A percentile compares a stretch with the other conserved stretches of the same genome.
phyloP scores from a whole-genome alignment of 2,113 vertebrate species.

The Myrmecobius fasciatus region DNA sequence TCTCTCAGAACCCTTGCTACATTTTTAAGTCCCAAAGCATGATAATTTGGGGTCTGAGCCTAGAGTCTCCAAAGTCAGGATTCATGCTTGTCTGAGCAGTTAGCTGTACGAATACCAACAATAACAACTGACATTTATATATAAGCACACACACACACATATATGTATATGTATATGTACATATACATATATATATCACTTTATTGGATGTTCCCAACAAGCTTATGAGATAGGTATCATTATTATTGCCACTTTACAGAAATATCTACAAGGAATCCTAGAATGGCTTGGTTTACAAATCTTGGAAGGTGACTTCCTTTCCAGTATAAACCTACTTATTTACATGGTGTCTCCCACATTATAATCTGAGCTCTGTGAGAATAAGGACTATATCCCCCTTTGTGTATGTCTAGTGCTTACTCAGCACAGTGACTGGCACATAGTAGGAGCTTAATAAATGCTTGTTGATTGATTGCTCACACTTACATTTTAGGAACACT shows the following conservation, averaged over 20 bases:
- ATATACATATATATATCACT: background rate
- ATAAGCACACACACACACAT: too few species aligned
- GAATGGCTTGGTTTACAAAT: background rate
- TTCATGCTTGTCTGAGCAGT: background rate
- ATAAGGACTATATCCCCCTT: background rate
- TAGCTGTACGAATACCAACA: background rate
- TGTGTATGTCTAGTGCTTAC: background rate
- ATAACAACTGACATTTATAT: background rate
- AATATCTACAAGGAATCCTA: background rate
- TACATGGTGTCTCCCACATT: background rate
- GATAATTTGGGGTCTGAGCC: background rate
- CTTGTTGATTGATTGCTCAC: background rate
- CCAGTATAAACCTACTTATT: background rate
- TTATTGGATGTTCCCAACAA: background rate
- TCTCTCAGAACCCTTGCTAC: background rate
- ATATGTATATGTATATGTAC: too few species aligned
- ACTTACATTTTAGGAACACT: background rate
- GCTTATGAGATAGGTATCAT: background rate
- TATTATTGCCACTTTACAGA: background rate
- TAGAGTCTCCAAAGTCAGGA: background rate
- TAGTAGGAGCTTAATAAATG: background rate
- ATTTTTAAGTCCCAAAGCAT: background rate
- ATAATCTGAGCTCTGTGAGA: background rate
- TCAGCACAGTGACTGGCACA: too few species aligned
- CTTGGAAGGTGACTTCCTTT: background rate